Evolutionary conservation across 1,140 invertebrate genomes (phyloP), one percentile per base, ranked within the genome.

Genomic region (Caenorhabditis latens): DNA sequence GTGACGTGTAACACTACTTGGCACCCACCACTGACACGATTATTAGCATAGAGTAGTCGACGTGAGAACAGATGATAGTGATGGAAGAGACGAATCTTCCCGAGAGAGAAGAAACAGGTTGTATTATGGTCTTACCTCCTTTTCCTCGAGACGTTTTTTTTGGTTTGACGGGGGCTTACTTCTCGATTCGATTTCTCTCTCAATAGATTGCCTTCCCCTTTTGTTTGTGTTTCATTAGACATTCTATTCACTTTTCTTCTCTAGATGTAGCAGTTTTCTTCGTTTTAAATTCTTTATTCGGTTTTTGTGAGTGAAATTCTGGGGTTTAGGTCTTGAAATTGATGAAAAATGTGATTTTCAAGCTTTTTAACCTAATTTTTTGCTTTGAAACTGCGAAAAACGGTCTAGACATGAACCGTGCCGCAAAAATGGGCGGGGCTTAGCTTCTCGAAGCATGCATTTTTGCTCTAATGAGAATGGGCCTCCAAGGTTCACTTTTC

Each of bases 221-320:
- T 63, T 63, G 21, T 63, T 24, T 63, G 21, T 79, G 71, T 79
- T 79, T 79, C 71, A 50, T 79, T 79, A 79, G n/a, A 50, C 71
- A 79, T 79, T 79, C 71, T 24, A 46, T 63, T 58, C 32, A 32
- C 32, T 32, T 32, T 32, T 32, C 32, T 58, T 58, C 55, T 14
- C 13, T 14, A 58, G 32, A 32, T 32, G 32, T 32, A 32, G 32
- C 32, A 32, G 32, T 32, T 32, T 32, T 32, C 32, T 32, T 32
- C 32, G 32, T 32, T 32, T 0, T 32, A 32, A 32, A 32, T 32
- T 32, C 32, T 32, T 32, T 32, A 32, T 32, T 32, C 32, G 32
- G 32, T 32, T 32, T 32, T 32, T 32, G 0, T 32, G 32, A 32
- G 32, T 32, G 32, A 32, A 32, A 32, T 1, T 32, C 32, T 32